Conservation (phyloP, 2,113 vertebrate genomes). For the Corydoras maculifer region DNA sequence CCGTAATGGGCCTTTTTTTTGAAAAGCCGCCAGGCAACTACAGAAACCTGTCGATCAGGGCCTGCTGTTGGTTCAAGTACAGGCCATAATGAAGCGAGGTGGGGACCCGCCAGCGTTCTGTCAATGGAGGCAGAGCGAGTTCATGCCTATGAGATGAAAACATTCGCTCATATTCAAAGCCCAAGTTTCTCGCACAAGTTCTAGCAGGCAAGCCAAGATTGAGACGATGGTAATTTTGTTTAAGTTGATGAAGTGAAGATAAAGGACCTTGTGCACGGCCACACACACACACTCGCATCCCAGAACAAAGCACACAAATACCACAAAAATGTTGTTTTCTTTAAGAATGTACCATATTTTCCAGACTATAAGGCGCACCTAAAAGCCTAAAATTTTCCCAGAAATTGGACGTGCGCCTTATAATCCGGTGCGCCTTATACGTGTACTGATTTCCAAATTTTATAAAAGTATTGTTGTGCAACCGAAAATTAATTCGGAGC, state of each 20-base stretch:
- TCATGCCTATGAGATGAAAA: constrained; percentile 45
- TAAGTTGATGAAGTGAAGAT: not conserved
- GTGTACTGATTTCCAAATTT: no score
- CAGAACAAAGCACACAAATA: no score
- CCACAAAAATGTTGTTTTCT: no score
- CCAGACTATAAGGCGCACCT: no score
- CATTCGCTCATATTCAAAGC: constrained; percentile 11
- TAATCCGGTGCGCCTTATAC: no score
- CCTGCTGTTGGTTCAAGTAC: constrained; percentile 4
- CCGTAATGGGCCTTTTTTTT: constrained; percentile 2
- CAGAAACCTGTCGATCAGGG: constrained; percentile 38
- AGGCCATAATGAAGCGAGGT: constrained; percentile 15
- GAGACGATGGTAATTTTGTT: no score
- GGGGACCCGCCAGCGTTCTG: constrained; percentile 13
- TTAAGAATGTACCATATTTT: no score
- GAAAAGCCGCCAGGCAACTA: constrained; percentile 26
- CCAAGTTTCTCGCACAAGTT: constrained; percentile 10
- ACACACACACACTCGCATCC: constrained; percentile 3
- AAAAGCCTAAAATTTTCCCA: no score
- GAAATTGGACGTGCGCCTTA: no score
- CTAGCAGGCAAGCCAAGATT: constrained; percentile 17
- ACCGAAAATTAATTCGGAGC: no score
- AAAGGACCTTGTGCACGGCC: not conserved
- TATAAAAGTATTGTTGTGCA: no score
- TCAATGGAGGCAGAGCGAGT: constrained; percentile 23